A percentile compares a stretch with the other conserved stretches of the same genome.
phyloP scores from a whole-genome alignment of 2,888 invertebrate species.

The Troides oblongomaculatus region DNA sequence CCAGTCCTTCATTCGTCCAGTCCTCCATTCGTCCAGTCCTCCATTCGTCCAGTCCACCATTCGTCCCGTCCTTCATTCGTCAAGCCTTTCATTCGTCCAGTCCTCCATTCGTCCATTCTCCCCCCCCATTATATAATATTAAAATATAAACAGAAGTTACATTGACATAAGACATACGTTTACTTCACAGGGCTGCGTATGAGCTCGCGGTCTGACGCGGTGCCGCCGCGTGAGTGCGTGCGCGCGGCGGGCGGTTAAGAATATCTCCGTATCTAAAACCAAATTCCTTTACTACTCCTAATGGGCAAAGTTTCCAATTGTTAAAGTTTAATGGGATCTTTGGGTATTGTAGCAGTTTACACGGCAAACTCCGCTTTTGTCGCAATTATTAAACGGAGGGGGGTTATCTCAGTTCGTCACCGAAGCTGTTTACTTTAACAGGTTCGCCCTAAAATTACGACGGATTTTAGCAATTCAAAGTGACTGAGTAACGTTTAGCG shows the following conservation, averaged over 20 bases:
- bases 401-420: conserved; percentile 23
- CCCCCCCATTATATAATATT: no score
- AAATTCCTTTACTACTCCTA: conserved; percentile 26
- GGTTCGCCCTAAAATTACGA: background rate
- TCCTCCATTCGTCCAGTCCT: no score
- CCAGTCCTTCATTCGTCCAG: no score
- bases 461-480: conserved; percentile 9
- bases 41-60: no score
- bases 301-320: conserved; percentile 29
- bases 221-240: conserved; percentile 3
- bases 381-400: conserved; percentile 21
- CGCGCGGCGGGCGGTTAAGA: conserved; percentile 14
- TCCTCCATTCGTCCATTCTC: no score
- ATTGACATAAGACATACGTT: background rate
- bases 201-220: background rate
- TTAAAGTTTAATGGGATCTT: conserved; percentile 30
- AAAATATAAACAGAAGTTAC: no score
- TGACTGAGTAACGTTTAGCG: background rate
- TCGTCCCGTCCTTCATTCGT: no score
- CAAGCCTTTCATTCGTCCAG: no score
- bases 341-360: conserved; percentile 28
- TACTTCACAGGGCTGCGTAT: background rate
- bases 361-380: conserved; percentile 24
- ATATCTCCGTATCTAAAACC: conserved; percentile 20
- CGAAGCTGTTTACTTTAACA: conserved; percentile 18